Evolutionary conservation across 2,888 invertebrate species (phyloP), one percentile per base, ranked within the genome.

Genomic region (Drosophila villosipedis): DNA sequence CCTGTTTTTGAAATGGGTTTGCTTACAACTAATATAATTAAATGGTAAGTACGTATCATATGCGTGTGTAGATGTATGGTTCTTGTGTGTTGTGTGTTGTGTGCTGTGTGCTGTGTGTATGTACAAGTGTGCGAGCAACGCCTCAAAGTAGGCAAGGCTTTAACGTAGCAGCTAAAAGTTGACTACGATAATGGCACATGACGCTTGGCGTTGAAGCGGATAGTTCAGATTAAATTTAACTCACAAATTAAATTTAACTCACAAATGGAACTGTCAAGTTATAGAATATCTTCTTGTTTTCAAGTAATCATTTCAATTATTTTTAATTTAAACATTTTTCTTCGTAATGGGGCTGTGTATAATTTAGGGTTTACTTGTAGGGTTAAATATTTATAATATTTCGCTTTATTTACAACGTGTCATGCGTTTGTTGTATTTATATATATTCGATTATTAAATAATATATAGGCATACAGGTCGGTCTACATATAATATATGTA

Each of bases 331-430:
- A 58, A 31, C 16, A 41, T 58, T 28, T 22, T 47, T 68, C 30
- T 30, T 59, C 14, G 12, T 16, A 30, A 41, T 62, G 61, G 35
- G 4, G 14, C 14, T 35, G 14, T 47, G 25, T 50, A 16, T 50
- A 30, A 22, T 12, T 62, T 50, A 3, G 39, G 22, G 33, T 53
- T 71, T 47, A 12, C 3, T 39, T 31, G 31, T 28, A 49, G 41
- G 63, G 43, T 69, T 52, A 65, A 68, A 71, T 76, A 76, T 70
- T 70, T 63, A 67, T 63, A 67, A 65, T 78, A 80, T 75, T 75
- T 79, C 80, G 79, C 73, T 80, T 80, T 80, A 78, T 78, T 78
- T 80, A 75, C 78, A 79, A 76, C 64, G 64, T 80, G 76, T 78
- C 80, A 80, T 79, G 80, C 71, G 33, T 63, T 67, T 28, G 50